Evolutionary conservation across 2,888 invertebrate genomes (phyloP).

Genomic region (Anthophora plumipes): DNA sequence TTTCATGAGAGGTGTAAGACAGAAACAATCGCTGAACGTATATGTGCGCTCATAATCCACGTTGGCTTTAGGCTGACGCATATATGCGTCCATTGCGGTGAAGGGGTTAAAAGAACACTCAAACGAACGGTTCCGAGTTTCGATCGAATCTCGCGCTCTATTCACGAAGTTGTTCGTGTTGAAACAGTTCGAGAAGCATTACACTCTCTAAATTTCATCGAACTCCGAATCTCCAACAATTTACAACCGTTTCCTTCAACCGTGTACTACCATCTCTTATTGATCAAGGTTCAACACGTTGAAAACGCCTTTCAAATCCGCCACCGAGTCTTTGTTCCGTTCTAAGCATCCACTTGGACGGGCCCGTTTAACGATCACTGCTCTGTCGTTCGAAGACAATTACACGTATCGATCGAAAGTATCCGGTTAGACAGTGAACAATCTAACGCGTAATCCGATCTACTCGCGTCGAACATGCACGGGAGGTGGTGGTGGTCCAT

Average conservation of each 20-base stretch:
- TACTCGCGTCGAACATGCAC: slow-evolving; percentile 36
- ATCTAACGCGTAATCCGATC: slow-evolving; percentile 64
- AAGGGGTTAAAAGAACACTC: too few relatives aligned
- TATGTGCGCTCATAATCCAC: too few relatives aligned
- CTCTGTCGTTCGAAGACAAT: slow-evolving; percentile 52
- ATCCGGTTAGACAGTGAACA: slow-evolving; percentile 37
- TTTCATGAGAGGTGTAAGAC: too few relatives aligned
- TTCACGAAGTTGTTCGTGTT: too few relatives aligned
- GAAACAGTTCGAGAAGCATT: too few relatives aligned
- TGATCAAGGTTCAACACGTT: background rate
- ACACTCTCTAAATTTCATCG: too few relatives aligned
- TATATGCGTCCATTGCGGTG: too few relatives aligned
- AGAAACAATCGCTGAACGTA: too few relatives aligned
- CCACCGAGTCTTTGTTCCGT: slow-evolving; percentile 31
- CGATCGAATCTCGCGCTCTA: too few relatives aligned
- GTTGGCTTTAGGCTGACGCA: too few relatives aligned
- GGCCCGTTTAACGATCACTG: slow-evolving; percentile 7
- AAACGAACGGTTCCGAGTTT: too few relatives aligned
- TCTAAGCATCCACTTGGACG: background rate
- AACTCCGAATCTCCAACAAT: background rate
- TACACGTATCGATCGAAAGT: slow-evolving; percentile 51
- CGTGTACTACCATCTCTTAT: background rate
- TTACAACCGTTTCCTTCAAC: background rate
- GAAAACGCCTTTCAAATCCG: slow-evolving; percentile 27
- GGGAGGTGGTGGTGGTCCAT: slow-evolving; percentile 42